phyloP scores from a whole-genome alignment of 2,888 invertebrate genomes.

The Chamaedrilus cognettii region DNA sequence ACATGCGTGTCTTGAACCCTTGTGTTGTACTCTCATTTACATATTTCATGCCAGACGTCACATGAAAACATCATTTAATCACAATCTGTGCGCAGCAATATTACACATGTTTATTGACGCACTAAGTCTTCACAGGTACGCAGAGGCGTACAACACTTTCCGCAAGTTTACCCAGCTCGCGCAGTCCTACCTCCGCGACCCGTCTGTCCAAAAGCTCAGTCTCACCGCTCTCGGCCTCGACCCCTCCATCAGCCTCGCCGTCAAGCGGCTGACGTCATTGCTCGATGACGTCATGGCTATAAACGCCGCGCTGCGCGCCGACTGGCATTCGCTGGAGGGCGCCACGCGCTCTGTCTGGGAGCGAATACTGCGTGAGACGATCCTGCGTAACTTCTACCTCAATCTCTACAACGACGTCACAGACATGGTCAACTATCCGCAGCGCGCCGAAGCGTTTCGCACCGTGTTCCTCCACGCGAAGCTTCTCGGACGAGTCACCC shows the following conservation, averaged over 20 bases:
- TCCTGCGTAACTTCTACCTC: constrained; percentile 26
- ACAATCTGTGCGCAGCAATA: too few species aligned
- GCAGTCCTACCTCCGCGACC: constrained; percentile 8
- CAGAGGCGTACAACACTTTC: constrained; percentile 10
- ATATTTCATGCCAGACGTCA: too few species aligned
- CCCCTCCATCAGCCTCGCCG: not conserved
- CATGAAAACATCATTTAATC: too few species aligned
- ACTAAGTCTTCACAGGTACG: constrained; percentile 2
- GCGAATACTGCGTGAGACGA: constrained; percentile 18
- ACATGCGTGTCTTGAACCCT: too few species aligned
- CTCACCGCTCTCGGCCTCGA: not conserved
- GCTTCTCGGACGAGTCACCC: not conserved
- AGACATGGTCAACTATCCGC: constrained; percentile 20
- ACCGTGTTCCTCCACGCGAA: constrained; percentile 14
- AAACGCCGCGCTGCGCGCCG: not conserved
- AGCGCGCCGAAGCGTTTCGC: constrained; percentile 3
- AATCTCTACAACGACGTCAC: constrained; percentile 29
- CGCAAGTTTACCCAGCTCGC: constrained; percentile 8
- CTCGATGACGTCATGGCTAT: constrained; percentile 5
- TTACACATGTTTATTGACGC: too few species aligned
- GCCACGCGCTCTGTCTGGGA: constrained; percentile 19
- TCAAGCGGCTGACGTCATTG: constrained; percentile 1
- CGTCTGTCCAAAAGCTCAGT: not conserved
- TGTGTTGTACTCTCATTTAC: too few species aligned
- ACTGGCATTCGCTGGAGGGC: not conserved